Percentiles rank a stretch among this genome's conserved stretches.
phyloP scores from a whole-genome alignment of 2,113 vertebrate species.

The Spheniscus mendiculus region DNA sequence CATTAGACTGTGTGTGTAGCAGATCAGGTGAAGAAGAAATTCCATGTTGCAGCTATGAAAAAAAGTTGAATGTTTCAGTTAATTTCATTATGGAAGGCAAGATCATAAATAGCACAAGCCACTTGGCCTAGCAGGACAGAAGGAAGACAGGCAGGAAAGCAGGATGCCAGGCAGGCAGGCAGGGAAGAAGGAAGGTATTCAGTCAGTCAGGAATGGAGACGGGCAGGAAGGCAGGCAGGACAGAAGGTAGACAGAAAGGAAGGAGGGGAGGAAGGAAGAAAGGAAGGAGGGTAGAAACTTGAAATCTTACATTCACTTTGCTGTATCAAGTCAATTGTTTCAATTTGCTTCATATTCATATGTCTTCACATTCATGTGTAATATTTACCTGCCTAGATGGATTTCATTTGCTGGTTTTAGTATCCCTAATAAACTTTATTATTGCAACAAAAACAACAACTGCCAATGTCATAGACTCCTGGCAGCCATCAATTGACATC shows the following conservation, averaged over 20 bases:
- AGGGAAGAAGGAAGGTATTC: neutral
- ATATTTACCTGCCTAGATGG: neutral
- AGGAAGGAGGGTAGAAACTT: neutral
- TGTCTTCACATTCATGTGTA: neutral
- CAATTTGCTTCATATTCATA: neutral
- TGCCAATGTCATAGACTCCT: neutral
- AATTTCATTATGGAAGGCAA: neutral
- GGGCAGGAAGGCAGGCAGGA: neutral
- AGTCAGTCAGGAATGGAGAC: neutral
- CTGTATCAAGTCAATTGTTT: neutral
- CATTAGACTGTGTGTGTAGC: neutral
- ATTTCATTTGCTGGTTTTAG: neutral
- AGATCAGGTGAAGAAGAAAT: neutral
- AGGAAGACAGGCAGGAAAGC: neutral
- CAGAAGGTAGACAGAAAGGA: neutral
- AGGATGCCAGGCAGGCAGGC: neutral
- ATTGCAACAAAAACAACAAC: neutral
- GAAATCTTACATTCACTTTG: neutral
- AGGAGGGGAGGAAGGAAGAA: neutral
- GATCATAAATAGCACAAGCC: neutral
- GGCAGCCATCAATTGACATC: neutral
- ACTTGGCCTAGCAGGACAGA: neutral
- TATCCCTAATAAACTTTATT: neutral
- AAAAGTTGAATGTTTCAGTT: neutral
- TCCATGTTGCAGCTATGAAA: neutral